Evolutionary conservation across 2,797 vertebrate genomes (phyloP).

Genomic region (Anolis apletophallus): DNA sequence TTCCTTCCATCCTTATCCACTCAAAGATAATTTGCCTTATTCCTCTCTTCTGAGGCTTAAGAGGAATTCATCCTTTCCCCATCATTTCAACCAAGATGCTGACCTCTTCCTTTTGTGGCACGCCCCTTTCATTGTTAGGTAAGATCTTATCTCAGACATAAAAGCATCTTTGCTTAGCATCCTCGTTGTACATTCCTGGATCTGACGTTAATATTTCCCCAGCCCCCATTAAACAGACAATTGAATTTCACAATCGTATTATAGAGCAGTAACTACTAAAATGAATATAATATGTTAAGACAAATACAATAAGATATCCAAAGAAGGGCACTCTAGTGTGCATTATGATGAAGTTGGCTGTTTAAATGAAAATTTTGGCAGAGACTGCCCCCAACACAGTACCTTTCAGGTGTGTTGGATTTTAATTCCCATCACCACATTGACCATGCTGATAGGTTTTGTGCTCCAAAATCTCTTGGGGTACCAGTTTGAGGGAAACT

Average conservation of each 20-base stretch:
- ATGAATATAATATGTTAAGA: not conserved
- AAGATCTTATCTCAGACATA: not conserved
- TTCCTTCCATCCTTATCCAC: too few relatives aligned
- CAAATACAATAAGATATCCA: not conserved
- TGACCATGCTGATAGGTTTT: not conserved
- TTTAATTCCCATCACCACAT: not conserved
- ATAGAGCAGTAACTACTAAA: not conserved
- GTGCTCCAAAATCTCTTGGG: not conserved
- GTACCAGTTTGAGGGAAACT: not conserved
- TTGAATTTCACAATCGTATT: not conserved
- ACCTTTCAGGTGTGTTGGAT: not conserved
- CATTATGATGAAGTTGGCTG: not conserved
- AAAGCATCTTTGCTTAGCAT: not conserved
- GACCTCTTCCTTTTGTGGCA: too few relatives aligned
- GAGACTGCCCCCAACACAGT: not conserved
- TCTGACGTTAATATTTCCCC: not conserved
- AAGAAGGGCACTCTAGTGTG: not conserved
- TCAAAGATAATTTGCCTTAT: too few relatives aligned
- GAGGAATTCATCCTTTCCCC: too few relatives aligned
- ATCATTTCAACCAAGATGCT: too few relatives aligned
- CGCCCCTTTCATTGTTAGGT: too few relatives aligned
- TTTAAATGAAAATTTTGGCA: not conserved
- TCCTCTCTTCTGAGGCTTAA: too few relatives aligned
- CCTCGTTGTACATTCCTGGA: not conserved
- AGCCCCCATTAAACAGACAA: not conserved